Evolutionary conservation across 2,113 vertebrate species (phyloP).

Genomic region (Phalacrocorax aristotelis): DNA sequence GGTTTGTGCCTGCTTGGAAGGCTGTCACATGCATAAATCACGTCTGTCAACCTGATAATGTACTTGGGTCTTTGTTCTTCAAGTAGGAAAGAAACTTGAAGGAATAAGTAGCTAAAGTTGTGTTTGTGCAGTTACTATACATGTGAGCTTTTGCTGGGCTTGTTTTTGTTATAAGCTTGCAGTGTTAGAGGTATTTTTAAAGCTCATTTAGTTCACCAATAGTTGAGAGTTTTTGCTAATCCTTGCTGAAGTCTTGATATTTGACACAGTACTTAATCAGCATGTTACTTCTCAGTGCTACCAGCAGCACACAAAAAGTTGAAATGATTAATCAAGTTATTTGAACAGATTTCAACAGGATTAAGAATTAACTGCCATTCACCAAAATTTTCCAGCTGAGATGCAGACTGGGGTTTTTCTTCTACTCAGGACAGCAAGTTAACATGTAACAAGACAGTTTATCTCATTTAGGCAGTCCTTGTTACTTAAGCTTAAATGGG

Average conservation of each 20-base stretch:
- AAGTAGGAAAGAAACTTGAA: neutral
- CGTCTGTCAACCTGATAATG: neutral
- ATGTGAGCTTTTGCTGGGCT: neutral
- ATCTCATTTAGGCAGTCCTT: neutral
- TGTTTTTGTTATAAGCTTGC: neutral
- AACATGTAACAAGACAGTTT: slow-evolving; percentile 25
- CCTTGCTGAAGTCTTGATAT: slow-evolving; percentile 7
- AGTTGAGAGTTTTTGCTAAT: neutral
- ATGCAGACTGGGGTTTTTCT: neutral
- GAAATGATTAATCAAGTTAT: slow-evolving; percentile 50
- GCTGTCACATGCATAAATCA: neutral
- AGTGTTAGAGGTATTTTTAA: neutral
- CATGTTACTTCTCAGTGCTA: neutral
- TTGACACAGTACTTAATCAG: neutral
- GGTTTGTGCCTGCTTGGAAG: neutral
- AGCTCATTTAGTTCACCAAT: neutral
- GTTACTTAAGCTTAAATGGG: neutral
- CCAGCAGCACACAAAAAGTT: neutral
- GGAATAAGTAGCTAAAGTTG: neutral
- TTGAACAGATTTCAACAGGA: slow-evolving; percentile 38
- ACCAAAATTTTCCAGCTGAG: slow-evolving; percentile 14
- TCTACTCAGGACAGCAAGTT: neutral
- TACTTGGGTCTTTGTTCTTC: neutral
- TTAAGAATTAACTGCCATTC: slow-evolving; percentile 54
- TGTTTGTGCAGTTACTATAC: neutral